These are phyloP conservation scores for Palythoa grandiflora DNA, from an alignment of 92 coral and sea anemone species.

Conservation along the genomic window DNA sequence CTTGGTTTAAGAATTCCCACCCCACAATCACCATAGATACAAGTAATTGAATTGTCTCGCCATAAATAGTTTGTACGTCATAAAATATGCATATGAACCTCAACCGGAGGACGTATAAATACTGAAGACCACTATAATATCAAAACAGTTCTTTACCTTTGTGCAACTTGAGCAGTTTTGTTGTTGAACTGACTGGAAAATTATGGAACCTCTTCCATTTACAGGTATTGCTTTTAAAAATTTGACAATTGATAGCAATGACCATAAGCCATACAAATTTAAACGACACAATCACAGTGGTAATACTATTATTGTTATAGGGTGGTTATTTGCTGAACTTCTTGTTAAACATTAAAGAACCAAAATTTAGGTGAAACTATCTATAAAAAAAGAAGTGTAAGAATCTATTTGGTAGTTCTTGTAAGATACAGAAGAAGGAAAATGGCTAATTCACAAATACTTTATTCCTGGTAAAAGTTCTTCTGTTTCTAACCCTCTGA, in stretches of 20 bases:
- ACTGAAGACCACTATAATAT: slow-evolving; percentile 1
- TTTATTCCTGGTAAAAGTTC: background rate
- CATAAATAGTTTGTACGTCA: slow-evolving; percentile 50
- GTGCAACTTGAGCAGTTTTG: slow-evolving; percentile 22
- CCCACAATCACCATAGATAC: slow-evolving; percentile 20
- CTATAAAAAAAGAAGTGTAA: background rate
- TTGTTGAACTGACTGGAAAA: slow-evolving; percentile 10
- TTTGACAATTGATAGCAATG: background rate
- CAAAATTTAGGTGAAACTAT: background rate
- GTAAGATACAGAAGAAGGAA: too few species aligned
- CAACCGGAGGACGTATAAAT: slow-evolving; percentile 20
- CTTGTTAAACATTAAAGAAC: background rate
- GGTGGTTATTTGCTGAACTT: background rate
- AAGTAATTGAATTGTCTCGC: slow-evolving; percentile 47
- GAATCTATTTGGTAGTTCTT: too few species aligned
- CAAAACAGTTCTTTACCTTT: slow-evolving; percentile 27
- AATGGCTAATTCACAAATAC: background rate
- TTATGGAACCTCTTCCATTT: slow-evolving; percentile 42
- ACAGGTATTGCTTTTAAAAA: slow-evolving; percentile 19
- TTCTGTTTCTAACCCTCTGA: background rate
- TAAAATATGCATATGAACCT: slow-evolving; percentile 13
- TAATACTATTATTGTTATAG: background rate
- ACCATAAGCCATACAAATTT: too few species aligned
- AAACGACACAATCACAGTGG: background rate
- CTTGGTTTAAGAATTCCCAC: slow-evolving; percentile 18